Evolutionary conservation across 2,797 vertebrate genomes (phyloP).

Genomic region (Sternarchorhynchus goeldii): DNA sequence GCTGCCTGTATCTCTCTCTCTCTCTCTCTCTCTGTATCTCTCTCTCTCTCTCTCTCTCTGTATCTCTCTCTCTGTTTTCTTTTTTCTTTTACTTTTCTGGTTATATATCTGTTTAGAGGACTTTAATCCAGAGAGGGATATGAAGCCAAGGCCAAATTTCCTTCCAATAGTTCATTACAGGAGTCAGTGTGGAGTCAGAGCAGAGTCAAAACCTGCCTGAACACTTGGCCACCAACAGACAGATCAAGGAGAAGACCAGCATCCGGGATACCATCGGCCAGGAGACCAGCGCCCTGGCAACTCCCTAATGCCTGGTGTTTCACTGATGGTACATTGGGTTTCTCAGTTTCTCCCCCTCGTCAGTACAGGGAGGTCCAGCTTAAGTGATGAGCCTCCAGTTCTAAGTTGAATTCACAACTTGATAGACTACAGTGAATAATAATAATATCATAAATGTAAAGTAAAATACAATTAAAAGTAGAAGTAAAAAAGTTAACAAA

Average conservation of each 20-base stretch:
- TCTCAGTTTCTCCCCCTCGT: too few relatives aligned
- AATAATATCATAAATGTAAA: too few relatives aligned
- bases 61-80: slow-evolving; percentile 32
- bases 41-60: slow-evolving; percentile 6
- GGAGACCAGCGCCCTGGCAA: slow-evolving; percentile 10
- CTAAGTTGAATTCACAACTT: too few relatives aligned
- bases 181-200: background rate
- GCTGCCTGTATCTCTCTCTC: slow-evolving; percentile 32
- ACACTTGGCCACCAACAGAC: slow-evolving; percentile 36
- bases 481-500: too few relatives aligned
- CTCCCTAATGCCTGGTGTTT: background rate
- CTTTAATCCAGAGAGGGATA: slow-evolving; percentile 48
- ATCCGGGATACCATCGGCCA: background rate
- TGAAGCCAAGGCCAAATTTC: slow-evolving; percentile 46
- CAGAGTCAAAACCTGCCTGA: slow-evolving; percentile 49
- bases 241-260: slow-evolving; percentile 37
- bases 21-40: slow-evolving; percentile 4
- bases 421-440: too few relatives aligned
- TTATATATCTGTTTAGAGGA: slow-evolving; percentile 64
- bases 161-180: too few relatives aligned
- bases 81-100: slow-evolving; percentile 44
- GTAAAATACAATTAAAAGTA: too few relatives aligned
- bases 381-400: too few relatives aligned
- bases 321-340: background rate
- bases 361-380: too few relatives aligned